These are phyloP conservation scores for Masticophis lateralis DNA, from an alignment of 2,797 vertebrate species.

Conservation along the genomic window DNA sequence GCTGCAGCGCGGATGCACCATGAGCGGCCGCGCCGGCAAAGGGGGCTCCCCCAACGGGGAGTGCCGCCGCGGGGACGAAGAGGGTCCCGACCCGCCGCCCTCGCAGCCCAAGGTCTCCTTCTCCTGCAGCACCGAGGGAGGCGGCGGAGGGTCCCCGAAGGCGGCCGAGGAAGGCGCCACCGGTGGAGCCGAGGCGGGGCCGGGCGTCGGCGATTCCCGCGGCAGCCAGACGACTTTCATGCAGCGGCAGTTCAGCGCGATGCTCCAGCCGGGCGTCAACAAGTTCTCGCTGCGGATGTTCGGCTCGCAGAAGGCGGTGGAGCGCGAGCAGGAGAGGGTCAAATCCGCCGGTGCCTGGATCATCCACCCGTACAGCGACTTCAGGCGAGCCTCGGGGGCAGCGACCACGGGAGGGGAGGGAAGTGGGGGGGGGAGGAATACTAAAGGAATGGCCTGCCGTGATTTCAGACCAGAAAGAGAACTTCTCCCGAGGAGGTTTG, in stretches of 20 bases:
- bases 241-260: slow-evolving; percentile 93
- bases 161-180: slow-evolving; percentile 76
- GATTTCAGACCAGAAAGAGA: neutral
- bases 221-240: slow-evolving; percentile 89
- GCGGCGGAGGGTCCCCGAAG: slow-evolving; percentile 76
- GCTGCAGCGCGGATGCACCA: slow-evolving; percentile 58
- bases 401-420: too few species aligned
- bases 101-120: slow-evolving; percentile 72
- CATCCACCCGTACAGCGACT: slow-evolving; percentile 98
- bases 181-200: slow-evolving; percentile 69
- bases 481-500: neutral
- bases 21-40: slow-evolving; percentile 70
- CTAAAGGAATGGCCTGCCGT: neutral
- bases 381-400: slow-evolving; percentile 66
- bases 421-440: neutral
- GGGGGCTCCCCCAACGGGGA: slow-evolving; percentile 82
- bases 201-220: slow-evolving; percentile 69
- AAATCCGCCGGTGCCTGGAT: slow-evolving; percentile 98
- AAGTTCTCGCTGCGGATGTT: slow-evolving; percentile 99
- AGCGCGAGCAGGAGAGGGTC: slow-evolving; percentile 91
- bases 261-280: slow-evolving; percentile 97
- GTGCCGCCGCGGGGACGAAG: slow-evolving; percentile 75
- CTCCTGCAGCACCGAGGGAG: slow-evolving; percentile 74
- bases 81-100: slow-evolving; percentile 9
- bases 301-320: slow-evolving; percentile 96